A percentile compares a stretch with the other conserved stretches of the same genome.
Evolutionary conservation across 1,140 invertebrate species (phyloP).

Genomic region (Galendromus occidentalis): DNA sequence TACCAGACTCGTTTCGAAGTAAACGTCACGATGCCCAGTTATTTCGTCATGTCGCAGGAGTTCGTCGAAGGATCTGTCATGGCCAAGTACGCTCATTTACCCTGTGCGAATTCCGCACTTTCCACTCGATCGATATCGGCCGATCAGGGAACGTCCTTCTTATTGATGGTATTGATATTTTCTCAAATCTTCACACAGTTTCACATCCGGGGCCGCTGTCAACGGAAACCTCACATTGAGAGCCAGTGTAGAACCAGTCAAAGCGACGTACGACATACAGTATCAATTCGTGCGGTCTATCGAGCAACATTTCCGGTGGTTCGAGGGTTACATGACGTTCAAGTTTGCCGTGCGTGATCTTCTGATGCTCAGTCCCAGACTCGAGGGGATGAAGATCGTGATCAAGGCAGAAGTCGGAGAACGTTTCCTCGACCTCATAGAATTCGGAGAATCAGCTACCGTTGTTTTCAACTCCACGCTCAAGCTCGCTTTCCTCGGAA

Average conservation of each 20-base stretch:
- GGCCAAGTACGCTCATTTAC: slow-evolving; percentile 53
- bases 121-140: not conserved
- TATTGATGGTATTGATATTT: not conserved
- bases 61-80: slow-evolving; percentile 61
- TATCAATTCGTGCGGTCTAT: not conserved
- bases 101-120: not conserved
- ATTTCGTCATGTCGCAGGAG: slow-evolving; percentile 63
- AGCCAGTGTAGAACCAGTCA: slow-evolving; percentile 47
- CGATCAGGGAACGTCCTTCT: slow-evolving; percentile 5
- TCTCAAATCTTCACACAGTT: slow-evolving; percentile 23
- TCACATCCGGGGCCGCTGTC: slow-evolving; percentile 29
- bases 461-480: slow-evolving; percentile 66
- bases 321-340: slow-evolving; percentile 65
- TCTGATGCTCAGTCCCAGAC: slow-evolving; percentile 37
- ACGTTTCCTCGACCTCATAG: slow-evolving; percentile 53
- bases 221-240: slow-evolving; percentile 61
- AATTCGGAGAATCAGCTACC: slow-evolving; percentile 57
- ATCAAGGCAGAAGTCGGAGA: slow-evolving; percentile 73
- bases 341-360: slow-evolving; percentile 61
- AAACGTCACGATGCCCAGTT: slow-evolving; percentile 83
- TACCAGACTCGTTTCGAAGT: slow-evolving; percentile 45
- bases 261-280: slow-evolving; percentile 11
- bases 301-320: slow-evolving; percentile 32
- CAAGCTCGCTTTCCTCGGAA: slow-evolving; percentile 60
- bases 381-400: slow-evolving; percentile 61